Evolutionary conservation across 2,888 invertebrate species (phyloP).

Genomic region (Malachius bipustulatus): DNA sequence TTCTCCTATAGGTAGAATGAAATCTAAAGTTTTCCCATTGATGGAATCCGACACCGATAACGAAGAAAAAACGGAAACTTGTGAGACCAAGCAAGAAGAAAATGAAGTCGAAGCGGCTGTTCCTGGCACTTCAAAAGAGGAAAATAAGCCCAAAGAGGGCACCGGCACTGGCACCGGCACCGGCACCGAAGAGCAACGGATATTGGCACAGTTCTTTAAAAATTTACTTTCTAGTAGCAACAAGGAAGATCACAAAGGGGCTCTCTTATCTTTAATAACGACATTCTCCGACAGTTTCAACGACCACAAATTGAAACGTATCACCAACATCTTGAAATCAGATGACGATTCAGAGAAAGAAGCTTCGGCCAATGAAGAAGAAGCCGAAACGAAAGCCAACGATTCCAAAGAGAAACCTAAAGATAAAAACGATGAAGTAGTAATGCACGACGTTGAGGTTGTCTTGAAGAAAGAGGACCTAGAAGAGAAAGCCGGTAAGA

Average conservation of each 20-base stretch:
- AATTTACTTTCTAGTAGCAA: constrained; percentile 25
- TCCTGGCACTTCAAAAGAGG: not conserved
- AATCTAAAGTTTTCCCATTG: not conserved
- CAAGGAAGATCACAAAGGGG: constrained; percentile 25
- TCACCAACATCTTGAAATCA: constrained; percentile 45
- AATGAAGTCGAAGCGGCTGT: too few species aligned
- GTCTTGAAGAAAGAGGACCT: constrained; percentile 24
- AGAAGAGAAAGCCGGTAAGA: constrained; percentile 11
- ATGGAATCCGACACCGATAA: not conserved
- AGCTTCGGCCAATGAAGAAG: constrained; percentile 12
- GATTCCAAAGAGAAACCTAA: constrained; percentile 17
- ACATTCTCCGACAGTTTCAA: constrained; percentile 26
- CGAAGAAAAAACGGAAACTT: not conserved
- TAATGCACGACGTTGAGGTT: constrained; percentile 4
- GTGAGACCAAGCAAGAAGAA: not conserved
- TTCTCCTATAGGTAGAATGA: not conserved
- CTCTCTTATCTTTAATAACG: constrained; percentile 25
- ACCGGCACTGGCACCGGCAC: constrained; percentile 8
- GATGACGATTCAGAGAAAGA: constrained; percentile 25
- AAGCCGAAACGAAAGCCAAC: constrained; percentile 13
- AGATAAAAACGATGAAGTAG: constrained; percentile 13
- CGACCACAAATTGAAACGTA: constrained; percentile 39
- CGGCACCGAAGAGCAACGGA: constrained; percentile 22
- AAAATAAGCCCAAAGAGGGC: constrained; percentile 9
- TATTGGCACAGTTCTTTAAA: constrained; percentile 26